Evolutionary conservation across 2,888 invertebrate genomes (phyloP).

Genomic region (Cheilosia urbana): DNA sequence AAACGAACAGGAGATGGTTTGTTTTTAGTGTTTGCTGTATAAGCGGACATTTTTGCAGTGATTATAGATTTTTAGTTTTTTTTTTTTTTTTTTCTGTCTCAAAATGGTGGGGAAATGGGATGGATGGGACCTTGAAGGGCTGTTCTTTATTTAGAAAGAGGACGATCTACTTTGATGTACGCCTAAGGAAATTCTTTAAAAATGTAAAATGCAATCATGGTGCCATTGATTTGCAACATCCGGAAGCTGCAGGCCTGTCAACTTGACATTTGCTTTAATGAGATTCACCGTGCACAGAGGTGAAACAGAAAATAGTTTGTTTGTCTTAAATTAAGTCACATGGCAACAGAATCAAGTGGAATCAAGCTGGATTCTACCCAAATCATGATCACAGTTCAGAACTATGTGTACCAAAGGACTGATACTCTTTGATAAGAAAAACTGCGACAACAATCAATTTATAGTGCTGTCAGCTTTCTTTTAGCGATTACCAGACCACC

Average conservation of each 20-base stretch:
- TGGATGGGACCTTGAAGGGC: slow-evolving; percentile 30
- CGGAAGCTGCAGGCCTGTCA: slow-evolving; percentile 12
- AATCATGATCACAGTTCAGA: no score
- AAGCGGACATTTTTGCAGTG: slow-evolving; percentile 24
- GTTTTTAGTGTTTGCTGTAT: background rate
- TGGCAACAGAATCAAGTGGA: background rate
- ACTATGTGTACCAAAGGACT: no score
- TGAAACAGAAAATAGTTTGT: background rate
- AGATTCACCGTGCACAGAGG: no score
- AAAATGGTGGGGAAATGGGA: background rate
- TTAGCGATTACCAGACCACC: no score
- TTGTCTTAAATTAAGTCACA: background rate
- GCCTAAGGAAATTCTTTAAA: slow-evolving; percentile 52
- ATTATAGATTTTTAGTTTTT: slow-evolving; percentile 48
- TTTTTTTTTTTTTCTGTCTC: slow-evolving; percentile 23
- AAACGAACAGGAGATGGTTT: background rate
- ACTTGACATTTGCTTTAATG: slow-evolving; percentile 15
- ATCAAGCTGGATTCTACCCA: no score
- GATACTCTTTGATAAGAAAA: no score
- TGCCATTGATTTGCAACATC: slow-evolving; percentile 30
- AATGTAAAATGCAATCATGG: slow-evolving; percentile 61
- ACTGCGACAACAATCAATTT: no score
- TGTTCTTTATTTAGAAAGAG: slow-evolving; percentile 1
- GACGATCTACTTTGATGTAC: slow-evolving; percentile 2
- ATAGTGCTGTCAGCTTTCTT: no score